Percentiles rank a stretch among this genome's conserved stretches.
Conservation (phyloP, 2,888 invertebrate genomes). For the Cheilosia soror region DNA sequence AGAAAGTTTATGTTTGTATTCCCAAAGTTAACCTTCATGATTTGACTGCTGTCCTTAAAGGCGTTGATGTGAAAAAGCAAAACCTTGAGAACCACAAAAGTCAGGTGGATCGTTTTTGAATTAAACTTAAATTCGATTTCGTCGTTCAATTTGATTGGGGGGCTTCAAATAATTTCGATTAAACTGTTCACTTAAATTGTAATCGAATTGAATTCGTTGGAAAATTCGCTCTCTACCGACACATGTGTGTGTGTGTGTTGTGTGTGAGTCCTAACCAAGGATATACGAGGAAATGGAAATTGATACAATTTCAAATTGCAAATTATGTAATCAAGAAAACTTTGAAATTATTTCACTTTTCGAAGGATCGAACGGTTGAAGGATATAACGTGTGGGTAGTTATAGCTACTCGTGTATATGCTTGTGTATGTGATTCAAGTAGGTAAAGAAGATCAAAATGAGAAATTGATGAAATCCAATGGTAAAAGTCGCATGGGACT, state of each 20-base stretch:
- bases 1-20: too few species aligned
- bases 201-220: neutral
- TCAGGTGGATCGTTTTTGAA: too few species aligned
- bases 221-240: neutral
- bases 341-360: constrained; percentile 49
- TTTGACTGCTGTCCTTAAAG: too few species aligned
- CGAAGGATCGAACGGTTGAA: constrained; percentile 22
- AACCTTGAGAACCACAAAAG: too few species aligned
- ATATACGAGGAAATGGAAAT: constrained; percentile 30
- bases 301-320: constrained; percentile 55
- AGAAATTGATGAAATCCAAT: constrained; percentile 37
- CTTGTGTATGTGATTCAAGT: neutral
- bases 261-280: constrained; percentile 18
- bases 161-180: neutral
- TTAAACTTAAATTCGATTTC: neutral
- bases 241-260: neutral
- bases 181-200: neutral
- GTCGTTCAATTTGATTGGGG: constrained; percentile 11
- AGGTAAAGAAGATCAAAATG: constrained; percentile 19
- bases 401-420: neutral
- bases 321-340: constrained; percentile 58
- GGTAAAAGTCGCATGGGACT: constrained; percentile 15
- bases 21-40: too few species aligned
- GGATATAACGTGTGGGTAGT: neutral
- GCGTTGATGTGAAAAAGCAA: too few species aligned